Base-by-base conservation (phyloP, 1,140 invertebrate species). In the Prorops nasuta region DNA sequence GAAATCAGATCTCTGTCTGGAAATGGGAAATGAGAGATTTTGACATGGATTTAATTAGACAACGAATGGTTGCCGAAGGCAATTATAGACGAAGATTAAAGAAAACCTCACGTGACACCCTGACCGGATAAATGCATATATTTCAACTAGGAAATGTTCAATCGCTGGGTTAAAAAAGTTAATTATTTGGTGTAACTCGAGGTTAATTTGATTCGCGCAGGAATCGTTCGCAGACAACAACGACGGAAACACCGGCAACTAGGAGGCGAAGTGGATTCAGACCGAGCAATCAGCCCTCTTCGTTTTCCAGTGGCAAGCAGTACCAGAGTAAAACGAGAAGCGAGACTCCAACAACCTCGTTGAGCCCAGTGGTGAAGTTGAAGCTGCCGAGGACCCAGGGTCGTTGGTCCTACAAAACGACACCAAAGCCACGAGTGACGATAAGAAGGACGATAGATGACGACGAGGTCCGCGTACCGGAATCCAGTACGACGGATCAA, bases 371-470 rank as follows among this genome's bases (percentile, higher is more conserved):
- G 14, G 66, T 66, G 3, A 89, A 90, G 72, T 86, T 88, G 55
- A 92, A 90, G 66, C 71, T 90, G 12, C 86, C 89, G 44, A 78
- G 88, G 40, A 81, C 87, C 0, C 87, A 89, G 35, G 88, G 89
- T 21, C 83, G 90, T 51, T 93, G 90, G 89, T 87, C 92, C 44
- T 93, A 92, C 67, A 92, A 91, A 69, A 90, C 90, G 0, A 88
- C 90, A 2, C 86, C 90, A 0, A 93, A 92, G 65, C 91, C 91
- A 2, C 83, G 90, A 66, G 85, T 93, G 0, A 83, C 84, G 32
- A 93, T 94, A 54, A 81, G 89, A 22, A 90, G 86, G 61, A 82
- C 83, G 44, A 74, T 79, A n/a, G 81, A 81, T 7, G 81, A 79
- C n/a, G 81, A 83, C 18, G 82, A 83, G 45, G 76, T 74, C 3